phyloP scores from a whole-genome alignment of 1,140 invertebrate genomes.

The Lutraria rhynchaena region DNA sequence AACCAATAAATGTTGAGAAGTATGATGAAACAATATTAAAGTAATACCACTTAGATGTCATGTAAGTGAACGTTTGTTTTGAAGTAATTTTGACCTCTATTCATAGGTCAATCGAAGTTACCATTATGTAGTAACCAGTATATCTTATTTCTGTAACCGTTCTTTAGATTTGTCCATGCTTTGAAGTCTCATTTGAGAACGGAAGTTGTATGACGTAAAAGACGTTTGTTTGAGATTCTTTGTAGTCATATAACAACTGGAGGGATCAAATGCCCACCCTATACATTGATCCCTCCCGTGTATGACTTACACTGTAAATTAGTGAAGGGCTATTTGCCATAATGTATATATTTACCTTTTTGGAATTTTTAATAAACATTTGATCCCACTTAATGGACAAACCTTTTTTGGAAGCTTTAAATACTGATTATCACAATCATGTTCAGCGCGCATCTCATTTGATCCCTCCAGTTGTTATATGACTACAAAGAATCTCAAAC shows the following conservation, averaged over 20 bases:
- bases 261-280: slow-evolving; percentile 38
- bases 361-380: neutral
- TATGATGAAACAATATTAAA: neutral
- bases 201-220: no score
- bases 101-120: neutral
- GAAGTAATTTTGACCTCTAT: neutral
- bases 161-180: neutral
- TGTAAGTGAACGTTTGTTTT: neutral
- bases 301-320: neutral
- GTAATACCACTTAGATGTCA: neutral
- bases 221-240: no score
- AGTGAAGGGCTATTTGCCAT: neutral
- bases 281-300: neutral
- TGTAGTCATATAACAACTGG: no score
- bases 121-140: no score
- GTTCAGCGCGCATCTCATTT: slow-evolving; percentile 49
- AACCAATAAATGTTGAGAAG: slow-evolving; percentile 10
- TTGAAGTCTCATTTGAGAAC: no score
- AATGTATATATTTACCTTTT: neutral
- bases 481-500: no score
- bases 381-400: neutral
- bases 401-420: slow-evolving; percentile 9
- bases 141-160: neutral
- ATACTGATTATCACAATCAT: slow-evolving; percentile 30
- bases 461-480: no score